Evolutionary conservation across 2,797 vertebrate species (phyloP).

Genomic region (Pterois miles): DNA sequence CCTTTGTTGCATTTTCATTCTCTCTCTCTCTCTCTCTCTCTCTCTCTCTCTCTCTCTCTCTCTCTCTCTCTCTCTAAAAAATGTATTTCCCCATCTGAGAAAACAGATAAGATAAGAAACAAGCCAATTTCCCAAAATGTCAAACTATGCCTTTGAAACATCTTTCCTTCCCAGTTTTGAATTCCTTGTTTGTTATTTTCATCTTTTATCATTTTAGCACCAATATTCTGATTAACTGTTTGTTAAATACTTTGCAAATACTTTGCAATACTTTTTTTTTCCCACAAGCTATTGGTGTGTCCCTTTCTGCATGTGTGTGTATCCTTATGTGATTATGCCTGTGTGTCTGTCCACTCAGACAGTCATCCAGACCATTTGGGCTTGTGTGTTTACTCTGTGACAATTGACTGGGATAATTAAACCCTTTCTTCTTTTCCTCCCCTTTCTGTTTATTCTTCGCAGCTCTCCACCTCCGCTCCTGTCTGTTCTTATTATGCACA

Average conservation of each 20-base stretch:
- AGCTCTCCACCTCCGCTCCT: slow-evolving; percentile 62
- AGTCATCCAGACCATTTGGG: slow-evolving; percentile 24
- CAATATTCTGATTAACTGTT: neutral
- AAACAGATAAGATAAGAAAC: neutral
- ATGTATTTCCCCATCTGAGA: neutral
- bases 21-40: neutral
- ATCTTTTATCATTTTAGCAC: neutral
- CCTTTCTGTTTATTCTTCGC: slow-evolving; percentile 36
- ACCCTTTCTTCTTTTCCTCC: slow-evolving; percentile 34
- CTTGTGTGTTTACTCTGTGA: slow-evolving; percentile 28
- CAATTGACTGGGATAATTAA: slow-evolving; percentile 53
- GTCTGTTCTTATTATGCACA: slow-evolving; percentile 57
- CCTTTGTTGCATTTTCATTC: neutral
- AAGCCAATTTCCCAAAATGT: neutral
- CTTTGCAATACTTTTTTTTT: neutral
- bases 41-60: neutral
- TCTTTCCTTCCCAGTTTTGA: neutral
- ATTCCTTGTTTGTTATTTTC: neutral
- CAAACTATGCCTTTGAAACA: neutral
- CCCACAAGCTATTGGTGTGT: slow-evolving; percentile 9
- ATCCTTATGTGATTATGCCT: slow-evolving; percentile 6
- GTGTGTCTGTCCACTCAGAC: slow-evolving; percentile 21
- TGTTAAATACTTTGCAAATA: neutral
- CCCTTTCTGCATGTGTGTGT: neutral
- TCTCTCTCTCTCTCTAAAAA: neutral